These are phyloP conservation scores for Calameuta idolon DNA, from an alignment of 2,888 invertebrate genomes.

Conservation along the genomic window DNA sequence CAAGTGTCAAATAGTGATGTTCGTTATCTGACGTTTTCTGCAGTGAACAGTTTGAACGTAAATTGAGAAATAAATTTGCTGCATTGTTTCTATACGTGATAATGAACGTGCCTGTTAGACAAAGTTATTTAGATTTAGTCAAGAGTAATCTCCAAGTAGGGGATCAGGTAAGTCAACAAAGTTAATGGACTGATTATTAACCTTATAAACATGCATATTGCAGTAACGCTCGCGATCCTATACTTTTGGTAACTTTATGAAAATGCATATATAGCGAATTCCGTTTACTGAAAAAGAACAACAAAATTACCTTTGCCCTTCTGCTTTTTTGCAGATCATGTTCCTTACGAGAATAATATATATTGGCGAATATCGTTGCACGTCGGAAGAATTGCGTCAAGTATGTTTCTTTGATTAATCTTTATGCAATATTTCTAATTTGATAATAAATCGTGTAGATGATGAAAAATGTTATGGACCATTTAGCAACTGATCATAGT, in stretches of 20 bases:
- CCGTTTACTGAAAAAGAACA: neutral
- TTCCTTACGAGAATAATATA: constrained; percentile 47
- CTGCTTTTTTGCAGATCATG: constrained; percentile 33
- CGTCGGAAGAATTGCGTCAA: neutral
- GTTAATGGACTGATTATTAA: neutral
- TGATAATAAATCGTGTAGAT: constrained; percentile 25
- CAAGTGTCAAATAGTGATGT: neutral
- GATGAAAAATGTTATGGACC: constrained; percentile 35
- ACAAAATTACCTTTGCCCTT: neutral
- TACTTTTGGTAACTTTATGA: neutral
- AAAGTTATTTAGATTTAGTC: constrained; percentile 44
- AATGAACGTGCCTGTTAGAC: constrained; percentile 37
- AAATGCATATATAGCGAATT: neutral
- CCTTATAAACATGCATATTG: neutral
- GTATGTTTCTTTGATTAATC: neutral
- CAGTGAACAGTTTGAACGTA: neutral
- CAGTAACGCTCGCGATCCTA: neutral
- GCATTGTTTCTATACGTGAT: constrained; percentile 21
- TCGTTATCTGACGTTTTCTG: neutral
- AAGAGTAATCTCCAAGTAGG: constrained; percentile 39
- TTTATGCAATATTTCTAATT: neutral
- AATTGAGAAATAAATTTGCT: neutral
- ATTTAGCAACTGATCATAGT: constrained; percentile 37
- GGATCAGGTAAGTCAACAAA: constrained; percentile 35
- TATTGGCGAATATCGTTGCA: constrained; percentile 43